Evolutionary conservation across 1,140 invertebrate species (phyloP), one percentile per base, ranked within the genome.

Genomic region (Drosophila malerkotliana): DNA sequence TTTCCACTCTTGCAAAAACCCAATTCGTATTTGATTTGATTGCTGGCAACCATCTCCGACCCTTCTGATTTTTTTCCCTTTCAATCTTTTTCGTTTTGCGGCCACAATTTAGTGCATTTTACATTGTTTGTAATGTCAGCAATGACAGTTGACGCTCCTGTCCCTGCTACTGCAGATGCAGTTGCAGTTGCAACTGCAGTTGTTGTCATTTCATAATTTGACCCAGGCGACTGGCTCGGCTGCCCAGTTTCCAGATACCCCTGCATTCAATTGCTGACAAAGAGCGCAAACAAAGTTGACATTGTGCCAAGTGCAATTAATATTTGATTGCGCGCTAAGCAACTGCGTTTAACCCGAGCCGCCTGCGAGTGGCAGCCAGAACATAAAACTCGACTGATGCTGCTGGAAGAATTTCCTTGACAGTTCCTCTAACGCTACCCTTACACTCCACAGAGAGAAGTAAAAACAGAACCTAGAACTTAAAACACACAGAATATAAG

Each of bases 1-100:
- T 80, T 77, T 82, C 45, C 71, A 28, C 55, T 63, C 79, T 51
- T 63, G 41, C 39, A 34, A 63, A 44, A 80, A 73, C 77, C 69
- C 81, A 85, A 80, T 84, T 84, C 77, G 59, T 51, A 64, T 69
- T 84, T 80, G 77, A 84, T 87, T 80, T 84, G 81, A 87, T 84
- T 85, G 81, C 81, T 54, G 67, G n/a, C 48, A 39, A 6, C 15
- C 14, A 4, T 14, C 7, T 14, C 7, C 6, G 14, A 18, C 26
- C 8, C 26, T 21, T n/a, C 28, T 47, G 41, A 12, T 18, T 10
- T 55, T 54, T 54, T 63, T 18, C 26, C 49, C 24, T 56, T 49
- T 48, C 21, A 68, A 57, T 68, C 51, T 68, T 69, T 56, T 71
- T 26, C 64, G 57, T 49, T 71, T 39, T 71, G 64, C 45, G 51